Evolutionary conservation across 1,140 invertebrate species (phyloP).

Genomic region (Trypoxylus dichotomus): DNA sequence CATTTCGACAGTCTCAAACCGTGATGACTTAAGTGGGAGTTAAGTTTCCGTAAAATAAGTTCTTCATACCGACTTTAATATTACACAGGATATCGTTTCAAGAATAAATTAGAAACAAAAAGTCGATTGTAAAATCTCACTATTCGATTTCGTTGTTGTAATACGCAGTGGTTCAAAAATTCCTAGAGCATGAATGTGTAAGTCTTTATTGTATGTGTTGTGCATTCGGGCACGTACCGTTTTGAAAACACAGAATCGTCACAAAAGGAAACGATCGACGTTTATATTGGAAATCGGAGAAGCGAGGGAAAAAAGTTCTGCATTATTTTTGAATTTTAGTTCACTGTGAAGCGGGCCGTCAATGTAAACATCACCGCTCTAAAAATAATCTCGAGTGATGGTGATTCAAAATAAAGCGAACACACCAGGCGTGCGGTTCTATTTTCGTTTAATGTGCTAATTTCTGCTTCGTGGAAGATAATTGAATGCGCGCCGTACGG

Average conservation of each 20-base stretch:
- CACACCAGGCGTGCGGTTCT: constrained; percentile 4
- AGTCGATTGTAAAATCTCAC: too few relatives aligned
- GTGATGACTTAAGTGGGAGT: too few relatives aligned
- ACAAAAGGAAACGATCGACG: neutral
- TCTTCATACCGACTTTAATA: too few relatives aligned
- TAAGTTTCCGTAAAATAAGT: too few relatives aligned
- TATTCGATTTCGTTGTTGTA: too few relatives aligned
- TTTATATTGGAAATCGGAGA: neutral
- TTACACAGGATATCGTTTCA: too few relatives aligned
- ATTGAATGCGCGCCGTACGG: neutral
- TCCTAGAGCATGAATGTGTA: neutral
- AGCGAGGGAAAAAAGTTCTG: neutral
- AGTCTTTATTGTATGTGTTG: neutral
- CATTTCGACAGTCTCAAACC: too few relatives aligned
- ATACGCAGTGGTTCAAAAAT: too few relatives aligned
- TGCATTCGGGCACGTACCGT: neutral
- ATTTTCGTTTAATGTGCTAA: constrained; percentile 25
- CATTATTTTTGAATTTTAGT: constrained; percentile 12
- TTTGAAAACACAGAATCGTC: neutral
- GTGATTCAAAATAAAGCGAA: constrained; percentile 12
- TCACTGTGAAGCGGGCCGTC: constrained; percentile 14
- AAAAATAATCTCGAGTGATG: constrained; percentile 18
- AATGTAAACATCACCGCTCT: constrained; percentile 7
- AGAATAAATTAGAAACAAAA: too few relatives aligned
- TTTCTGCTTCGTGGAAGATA: constrained; percentile 23